Base-by-base conservation (phyloP, 2,113 vertebrate species). In the Romanogobio albipinnatus region DNA sequence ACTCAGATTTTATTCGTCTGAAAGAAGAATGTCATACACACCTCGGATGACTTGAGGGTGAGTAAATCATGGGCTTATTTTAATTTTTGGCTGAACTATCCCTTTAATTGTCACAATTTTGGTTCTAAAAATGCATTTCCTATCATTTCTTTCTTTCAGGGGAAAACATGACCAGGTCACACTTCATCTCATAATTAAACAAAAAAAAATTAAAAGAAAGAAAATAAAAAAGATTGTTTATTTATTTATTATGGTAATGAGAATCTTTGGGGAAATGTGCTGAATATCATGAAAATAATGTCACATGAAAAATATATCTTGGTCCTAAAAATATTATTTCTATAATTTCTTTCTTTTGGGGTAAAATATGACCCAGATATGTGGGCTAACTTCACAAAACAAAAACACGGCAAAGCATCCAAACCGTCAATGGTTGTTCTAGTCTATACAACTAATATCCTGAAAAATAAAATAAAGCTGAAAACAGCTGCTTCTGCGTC, bases 401-500 rank as follows among this genome's bases (percentile, higher is more conserved):
- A 56, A 56, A 56, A 56, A 56, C 17, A 56, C 0, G 17, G 7
- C 17, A 56, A 33, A 75, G 15, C 29, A 56, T 22, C 43, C 36
- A 33, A 56, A 76, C 2, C 10, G 5, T 33, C 9, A 58, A 13
- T 59, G 11, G 9, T 33, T 77, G 17, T 43, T 77, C 19, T 59
- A 58, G 74, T 22, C 7, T 7, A 13, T 58, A 77, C 3, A 17
- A 8, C 19, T 58, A 14, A n/a, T 43, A 4, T 15, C 19, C 33
- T n/a, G 17, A 59, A 43, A 68, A n/a, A 43, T 4, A 5, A 58
- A 47, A 10, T 71, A 11, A 43, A 15, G 39, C 39, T 39, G 49
- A 33, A 76, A 26, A 33, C 36, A 33, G 36, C 68, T n/a, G 36
- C 79, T 9, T 78, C 9, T 77, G 74, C 76, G 33, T 56, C 53